Base-by-base conservation (phyloP, 2,888 invertebrate species). In the Agonopterix arenella region DNA sequence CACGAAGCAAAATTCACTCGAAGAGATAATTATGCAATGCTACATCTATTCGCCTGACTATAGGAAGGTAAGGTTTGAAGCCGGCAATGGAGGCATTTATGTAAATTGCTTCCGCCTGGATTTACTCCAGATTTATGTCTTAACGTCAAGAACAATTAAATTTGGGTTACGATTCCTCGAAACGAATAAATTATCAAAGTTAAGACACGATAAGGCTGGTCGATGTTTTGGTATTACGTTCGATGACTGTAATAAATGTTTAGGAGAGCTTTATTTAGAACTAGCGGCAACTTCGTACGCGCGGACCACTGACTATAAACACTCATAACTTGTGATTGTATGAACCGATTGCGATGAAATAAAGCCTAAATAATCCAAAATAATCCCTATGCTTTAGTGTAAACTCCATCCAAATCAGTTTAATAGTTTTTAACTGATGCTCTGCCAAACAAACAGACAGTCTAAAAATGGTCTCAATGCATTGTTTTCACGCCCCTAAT, bases 71-170 rank as follows among this genome's bases (percentile, higher is more conserved):
- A 77, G 73, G 71, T 71, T 73, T 73, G 69, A 70, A 77, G 62
- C 64, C 66, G 57, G 65, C 68, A 74, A 80, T 76, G 70, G 70
- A 66, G 70, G 70, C 77, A 65, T 80, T 84, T 84, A 84, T 85
- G 84, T 81, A 85, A 84, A 84, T 84, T 68, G 73, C 76, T 84
- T 84, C 81, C 85, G 76, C 77, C 65, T 75, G 79, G 78, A 82
- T 83, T 80, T 79, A 70, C 66, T 72, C 57, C 68, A 79, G 84
- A 85, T 85, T 85, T 82, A 84, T 82, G 78, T 70, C 70, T 76
- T 64, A 68, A 62, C 71, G 78, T 80, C 80, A 78, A 70, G 78
- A 83, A 84, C 81, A 85, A 85, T 86, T 85, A 84, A 85, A 84
- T 83, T 81, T 79, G 75, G 76, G 77, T 75, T 69, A 66, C 70